Conservation (phyloP, 64 coral and sea anemone genomes). For the Montipora cactus region DNA sequence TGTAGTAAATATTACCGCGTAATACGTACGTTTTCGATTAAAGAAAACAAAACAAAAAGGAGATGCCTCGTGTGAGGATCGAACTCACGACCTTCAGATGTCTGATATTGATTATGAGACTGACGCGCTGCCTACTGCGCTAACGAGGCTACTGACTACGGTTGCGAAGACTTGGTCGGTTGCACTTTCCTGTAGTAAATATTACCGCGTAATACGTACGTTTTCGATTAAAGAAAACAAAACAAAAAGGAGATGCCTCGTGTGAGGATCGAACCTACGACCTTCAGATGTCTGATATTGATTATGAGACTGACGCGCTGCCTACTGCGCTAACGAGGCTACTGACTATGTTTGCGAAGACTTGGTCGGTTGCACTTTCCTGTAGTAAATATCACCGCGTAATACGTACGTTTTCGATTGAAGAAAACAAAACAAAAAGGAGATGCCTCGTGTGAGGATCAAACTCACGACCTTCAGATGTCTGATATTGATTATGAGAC, state of each 20-base stretch:
- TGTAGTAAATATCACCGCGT: no score
- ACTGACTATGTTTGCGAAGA: no score
- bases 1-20: no score
- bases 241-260: background rate
- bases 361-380: background rate
- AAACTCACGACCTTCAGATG: conserved; percentile 89
- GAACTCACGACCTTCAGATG: conserved; percentile 90
- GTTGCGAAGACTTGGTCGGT: no score
- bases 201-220: no score
- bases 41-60: no score
- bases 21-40: no score
- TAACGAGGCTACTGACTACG: conserved; percentile 44
- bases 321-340: conserved; percentile 83
- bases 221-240: no score
- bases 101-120: conserved; percentile 56
- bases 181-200: no score
- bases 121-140: conserved; percentile 91
- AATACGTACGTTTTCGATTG: background rate
- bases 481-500: conserved; percentile 56
- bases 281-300: conserved; percentile 55
- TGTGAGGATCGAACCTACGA: conserved; percentile 88
- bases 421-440: background rate
- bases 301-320: conserved; percentile 89
- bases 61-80: conserved; percentile 80
- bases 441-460: conserved; percentile 70